Conservation (phyloP, 2,888 invertebrate genomes). For the Criorhina ranunculi region DNA sequence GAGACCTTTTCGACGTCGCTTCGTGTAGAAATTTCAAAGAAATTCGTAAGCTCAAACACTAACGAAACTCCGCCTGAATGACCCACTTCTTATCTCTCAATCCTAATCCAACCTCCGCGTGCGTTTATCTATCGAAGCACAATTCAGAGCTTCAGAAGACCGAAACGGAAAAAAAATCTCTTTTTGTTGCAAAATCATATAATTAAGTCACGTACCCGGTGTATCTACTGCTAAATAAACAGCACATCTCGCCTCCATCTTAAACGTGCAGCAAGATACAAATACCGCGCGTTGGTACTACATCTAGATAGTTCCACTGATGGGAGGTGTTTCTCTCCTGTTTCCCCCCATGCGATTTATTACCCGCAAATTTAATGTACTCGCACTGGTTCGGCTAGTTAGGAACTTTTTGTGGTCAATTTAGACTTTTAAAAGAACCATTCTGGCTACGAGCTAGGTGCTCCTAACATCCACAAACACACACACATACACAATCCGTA, state of each 20-base stretch:
- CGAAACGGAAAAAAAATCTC: constrained; percentile 18
- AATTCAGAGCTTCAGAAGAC: too few species aligned
- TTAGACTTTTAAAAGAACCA: constrained; percentile 55
- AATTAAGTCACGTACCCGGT: constrained; percentile 72
- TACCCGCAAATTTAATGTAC: constrained; percentile 67
- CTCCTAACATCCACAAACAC: constrained; percentile 19
- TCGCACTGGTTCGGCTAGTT: constrained; percentile 42
- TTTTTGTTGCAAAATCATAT: constrained; percentile 62
- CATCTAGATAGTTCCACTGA: constrained; percentile 12
- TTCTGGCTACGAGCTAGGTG: constrained; percentile 21
- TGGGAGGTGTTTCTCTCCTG: constrained; percentile 18
- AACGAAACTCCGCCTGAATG: too few species aligned
- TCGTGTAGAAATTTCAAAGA: too few species aligned
- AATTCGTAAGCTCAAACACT: too few species aligned
- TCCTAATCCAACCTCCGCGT: too few species aligned
- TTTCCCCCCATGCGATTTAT: constrained; percentile 61
- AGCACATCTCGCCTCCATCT: constrained; percentile 71
- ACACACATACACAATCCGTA: background rate
- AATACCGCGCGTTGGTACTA: constrained; percentile 5
- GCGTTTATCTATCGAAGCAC: too few species aligned
- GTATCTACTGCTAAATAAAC: constrained; percentile 65
- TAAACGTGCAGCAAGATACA: constrained; percentile 66
- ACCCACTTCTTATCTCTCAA: too few species aligned
- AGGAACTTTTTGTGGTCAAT: constrained; percentile 59
- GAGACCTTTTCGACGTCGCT: too few species aligned